phyloP scores from a whole-genome alignment of 2,888 invertebrate genomes.

The Troilus luridus region DNA sequence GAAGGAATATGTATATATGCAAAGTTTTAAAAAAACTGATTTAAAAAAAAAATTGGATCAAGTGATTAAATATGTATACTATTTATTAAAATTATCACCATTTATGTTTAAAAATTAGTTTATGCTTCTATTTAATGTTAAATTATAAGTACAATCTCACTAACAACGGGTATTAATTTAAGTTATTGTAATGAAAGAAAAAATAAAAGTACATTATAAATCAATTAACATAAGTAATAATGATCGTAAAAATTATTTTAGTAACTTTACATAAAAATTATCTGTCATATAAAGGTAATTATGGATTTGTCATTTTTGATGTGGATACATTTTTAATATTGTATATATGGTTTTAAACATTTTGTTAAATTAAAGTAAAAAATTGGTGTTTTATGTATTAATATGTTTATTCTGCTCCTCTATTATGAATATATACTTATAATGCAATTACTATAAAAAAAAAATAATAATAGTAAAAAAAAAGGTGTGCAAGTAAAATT shows the following conservation, averaged over 20 bases:
- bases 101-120: not conserved
- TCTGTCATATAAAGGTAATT: not conserved
- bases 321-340: not conserved
- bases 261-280: not conserved
- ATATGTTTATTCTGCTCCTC: not conserved
- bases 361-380: not conserved
- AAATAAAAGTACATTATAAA: not conserved
- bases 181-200: not conserved
- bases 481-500: not conserved
- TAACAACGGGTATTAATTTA: constrained; percentile 46
- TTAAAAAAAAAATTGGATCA: no score
- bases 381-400: not conserved
- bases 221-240: not conserved
- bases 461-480: not conserved
- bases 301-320: not conserved
- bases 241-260: not conserved
- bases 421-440: not conserved
- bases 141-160: constrained; percentile 8
- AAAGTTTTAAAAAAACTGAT: no score
- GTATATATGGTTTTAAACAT: constrained; percentile 22
- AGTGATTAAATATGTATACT: not conserved
- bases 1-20: not conserved
- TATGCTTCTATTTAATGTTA: not conserved
- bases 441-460: not conserved
- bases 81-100: not conserved